A percentile compares a stretch with the other conserved stretches of the same genome.
phyloP scores from a whole-genome alignment of 1,140 invertebrate species.

The Nylanderia fulva region DNA sequence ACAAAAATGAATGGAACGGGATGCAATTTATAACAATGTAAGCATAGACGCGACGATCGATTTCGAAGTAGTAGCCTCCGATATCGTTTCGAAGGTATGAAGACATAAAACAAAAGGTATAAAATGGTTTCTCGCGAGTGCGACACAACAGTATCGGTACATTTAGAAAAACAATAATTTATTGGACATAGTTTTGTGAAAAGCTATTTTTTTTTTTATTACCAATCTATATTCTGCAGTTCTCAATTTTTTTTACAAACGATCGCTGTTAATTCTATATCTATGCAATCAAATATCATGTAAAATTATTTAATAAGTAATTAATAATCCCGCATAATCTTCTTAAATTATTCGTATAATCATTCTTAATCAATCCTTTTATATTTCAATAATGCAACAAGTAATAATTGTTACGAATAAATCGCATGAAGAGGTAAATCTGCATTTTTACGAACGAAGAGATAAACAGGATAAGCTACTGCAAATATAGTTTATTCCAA shows the following conservation, averaged over 20 bases:
- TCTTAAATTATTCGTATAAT: conserved; percentile 9
- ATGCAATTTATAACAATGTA: conserved; percentile 62
- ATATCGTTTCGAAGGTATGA: conserved; percentile 54
- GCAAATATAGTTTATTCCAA: background rate
- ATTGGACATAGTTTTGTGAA: conserved; percentile 39
- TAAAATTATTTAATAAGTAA: background rate
- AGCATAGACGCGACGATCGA: conserved; percentile 56
- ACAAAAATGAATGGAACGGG: conserved; percentile 58
- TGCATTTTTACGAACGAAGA: background rate
- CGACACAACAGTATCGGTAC: conserved; percentile 38
- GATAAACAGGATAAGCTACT: background rate
- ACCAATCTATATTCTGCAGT: conserved; percentile 25
- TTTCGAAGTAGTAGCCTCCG: conserved; percentile 38
- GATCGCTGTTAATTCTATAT: background rate
- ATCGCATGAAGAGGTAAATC: background rate
- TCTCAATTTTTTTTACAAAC: conserved; percentile 21
- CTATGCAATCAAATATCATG: background rate
- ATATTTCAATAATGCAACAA: background rate
- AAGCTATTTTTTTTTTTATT: conserved; percentile 41
- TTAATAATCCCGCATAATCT: background rate
- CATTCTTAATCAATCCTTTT: background rate
- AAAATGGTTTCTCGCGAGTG: conserved; percentile 21
- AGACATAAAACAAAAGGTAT: conserved; percentile 49
- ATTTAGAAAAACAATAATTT: conserved; percentile 56
- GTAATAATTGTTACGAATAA: background rate